phyloP scores from a whole-genome alignment of 2,113 vertebrate species.

The Scomber japonicus region DNA sequence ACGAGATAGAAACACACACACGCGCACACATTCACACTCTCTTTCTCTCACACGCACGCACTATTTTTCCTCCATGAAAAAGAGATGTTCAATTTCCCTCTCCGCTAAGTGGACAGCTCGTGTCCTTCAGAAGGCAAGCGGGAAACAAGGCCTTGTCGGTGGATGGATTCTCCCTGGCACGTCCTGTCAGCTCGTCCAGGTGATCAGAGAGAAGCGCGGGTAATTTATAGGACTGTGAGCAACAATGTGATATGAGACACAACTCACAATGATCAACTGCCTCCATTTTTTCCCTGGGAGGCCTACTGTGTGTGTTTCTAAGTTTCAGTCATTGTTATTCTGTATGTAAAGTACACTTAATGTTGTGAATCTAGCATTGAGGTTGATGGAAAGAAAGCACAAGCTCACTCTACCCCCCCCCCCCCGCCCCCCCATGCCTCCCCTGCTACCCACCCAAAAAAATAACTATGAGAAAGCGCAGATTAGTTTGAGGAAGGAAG shows the following conservation, averaged over 20 bases:
- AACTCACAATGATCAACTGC: conserved; percentile 30
- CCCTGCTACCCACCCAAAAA: background rate
- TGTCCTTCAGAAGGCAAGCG: conserved; percentile 73
- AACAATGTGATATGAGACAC: conserved; percentile 28
- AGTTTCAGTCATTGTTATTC: conserved; percentile 32
- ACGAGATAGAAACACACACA: conserved; percentile 10
- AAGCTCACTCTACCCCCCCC: no score
- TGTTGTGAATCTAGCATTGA: background rate
- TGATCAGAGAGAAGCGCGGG: conserved; percentile 64
- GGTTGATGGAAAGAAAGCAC: background rate
- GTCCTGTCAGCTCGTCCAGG: conserved; percentile 67
- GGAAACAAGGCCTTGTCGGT: conserved; percentile 70
- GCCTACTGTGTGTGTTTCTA: background rate
- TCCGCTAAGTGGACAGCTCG: conserved; percentile 74
- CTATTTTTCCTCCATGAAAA: conserved; percentile 68
- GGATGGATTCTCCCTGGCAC: conserved; percentile 68
- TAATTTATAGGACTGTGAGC: conserved; percentile 59
- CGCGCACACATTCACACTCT: conserved; percentile 23
- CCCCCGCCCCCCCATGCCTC: no score
- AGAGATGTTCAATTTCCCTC: conserved; percentile 80
- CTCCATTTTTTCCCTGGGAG: conserved; percentile 23
- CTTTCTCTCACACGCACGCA: conserved; percentile 4
- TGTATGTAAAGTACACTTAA: conserved; percentile 20
- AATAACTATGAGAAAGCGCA: conserved; percentile 32
- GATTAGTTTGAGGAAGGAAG: conserved; percentile 66